A percentile compares a stretch with the other conserved stretches of the same genome.
phyloP scores from a whole-genome alignment of 2,113 vertebrate genomes.

The cattle (Bos taurus) region DNA sequence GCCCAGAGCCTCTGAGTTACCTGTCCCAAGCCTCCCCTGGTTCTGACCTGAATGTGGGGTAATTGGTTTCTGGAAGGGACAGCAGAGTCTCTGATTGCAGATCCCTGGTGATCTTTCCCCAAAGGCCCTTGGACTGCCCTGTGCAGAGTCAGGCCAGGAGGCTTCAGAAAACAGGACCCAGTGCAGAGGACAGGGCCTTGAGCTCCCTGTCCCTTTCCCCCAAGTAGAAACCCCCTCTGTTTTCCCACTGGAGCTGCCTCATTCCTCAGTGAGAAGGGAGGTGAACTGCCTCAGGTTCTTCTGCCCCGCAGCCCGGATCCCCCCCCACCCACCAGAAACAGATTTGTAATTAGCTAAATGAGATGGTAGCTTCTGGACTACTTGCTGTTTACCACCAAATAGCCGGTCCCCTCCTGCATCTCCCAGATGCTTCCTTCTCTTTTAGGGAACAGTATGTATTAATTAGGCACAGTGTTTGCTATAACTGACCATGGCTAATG shows the following conservation, averaged over 20 bases:
- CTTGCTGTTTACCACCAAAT: neutral
- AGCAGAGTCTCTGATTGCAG: neutral
- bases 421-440: neutral
- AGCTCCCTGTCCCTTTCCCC: neutral
- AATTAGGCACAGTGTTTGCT: neutral
- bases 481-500: neutral
- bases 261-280: neutral
- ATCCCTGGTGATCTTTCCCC: neutral
- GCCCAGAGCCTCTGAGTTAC: neutral
- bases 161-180: neutral
- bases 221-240: neutral
- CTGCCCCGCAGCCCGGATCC: neutral
- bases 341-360: neutral
- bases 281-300: neutral
- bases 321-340: neutral
- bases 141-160: neutral
- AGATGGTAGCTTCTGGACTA: neutral
- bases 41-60: neutral
- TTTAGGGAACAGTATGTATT: neutral
- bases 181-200: neutral
- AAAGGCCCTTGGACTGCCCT: neutral
- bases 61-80: neutral
- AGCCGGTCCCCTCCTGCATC: neutral
- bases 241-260: neutral
- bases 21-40: neutral